These are phyloP conservation scores for Mya arenaria DNA, from an alignment of 1,140 invertebrate species.

Conservation along the genomic window DNA sequence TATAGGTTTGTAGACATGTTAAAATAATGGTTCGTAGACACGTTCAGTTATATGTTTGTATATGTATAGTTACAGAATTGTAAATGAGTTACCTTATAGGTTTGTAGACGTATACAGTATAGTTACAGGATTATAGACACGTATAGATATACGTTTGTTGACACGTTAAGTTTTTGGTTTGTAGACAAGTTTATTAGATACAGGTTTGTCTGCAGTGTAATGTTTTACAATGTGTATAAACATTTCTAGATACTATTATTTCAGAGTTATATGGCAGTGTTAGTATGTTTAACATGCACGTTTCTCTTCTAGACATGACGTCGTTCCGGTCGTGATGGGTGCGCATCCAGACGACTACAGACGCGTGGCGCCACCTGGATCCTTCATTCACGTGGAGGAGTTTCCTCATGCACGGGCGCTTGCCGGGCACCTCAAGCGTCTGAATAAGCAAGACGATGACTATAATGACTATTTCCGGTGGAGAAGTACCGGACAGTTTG, in stretches of 20 bases:
- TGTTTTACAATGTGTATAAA: too few species aligned
- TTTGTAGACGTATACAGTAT: too few species aligned
- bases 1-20: too few species aligned
- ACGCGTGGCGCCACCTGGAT: conserved; percentile 84
- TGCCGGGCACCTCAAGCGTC: conserved; percentile 91
- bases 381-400: conserved; percentile 97
- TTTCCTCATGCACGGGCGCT: conserved; percentile 93
- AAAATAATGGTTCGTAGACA: too few species aligned
- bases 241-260: not conserved
- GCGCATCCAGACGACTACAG: conserved; percentile 82
- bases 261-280: not conserved
- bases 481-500: conserved; percentile 71
- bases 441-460: conserved; percentile 69
- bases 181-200: not conserved
- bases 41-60: too few species aligned
- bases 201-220: not conserved
- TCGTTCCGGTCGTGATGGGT: conserved; percentile 82
- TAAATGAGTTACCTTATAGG: too few species aligned
- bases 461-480: conserved; percentile 80
- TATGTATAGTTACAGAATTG: too few species aligned
- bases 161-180: not conserved
- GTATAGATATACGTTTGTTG: not conserved
- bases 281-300: conserved; percentile 1
- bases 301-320: conserved; percentile 68
- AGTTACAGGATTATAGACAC: too few species aligned